These are phyloP conservation scores for Epirrhoe alternata DNA, from an alignment of 2,888 invertebrate genomes.

Conservation along the genomic window DNA sequence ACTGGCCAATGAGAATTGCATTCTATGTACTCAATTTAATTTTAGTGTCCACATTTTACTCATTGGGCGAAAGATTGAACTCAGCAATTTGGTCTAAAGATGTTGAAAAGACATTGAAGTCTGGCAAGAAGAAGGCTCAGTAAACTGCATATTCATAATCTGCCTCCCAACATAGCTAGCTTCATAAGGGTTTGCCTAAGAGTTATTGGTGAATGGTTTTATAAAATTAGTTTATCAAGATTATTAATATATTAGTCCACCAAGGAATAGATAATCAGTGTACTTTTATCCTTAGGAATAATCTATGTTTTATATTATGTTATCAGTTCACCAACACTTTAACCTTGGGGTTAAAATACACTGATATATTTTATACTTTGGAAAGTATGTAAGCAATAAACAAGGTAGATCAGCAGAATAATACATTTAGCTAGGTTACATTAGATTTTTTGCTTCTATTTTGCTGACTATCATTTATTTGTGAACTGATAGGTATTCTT, in stretches of 20 bases:
- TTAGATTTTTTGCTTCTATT: not conserved
- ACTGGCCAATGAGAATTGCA: conserved; percentile 88
- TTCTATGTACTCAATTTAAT: conserved; percentile 89
- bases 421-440: too few relatives aligned
- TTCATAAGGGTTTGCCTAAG: conserved; percentile 34
- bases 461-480: too few relatives aligned
- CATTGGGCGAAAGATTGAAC: conserved; percentile 90
- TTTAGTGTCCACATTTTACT: conserved; percentile 87
- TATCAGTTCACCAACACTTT: not conserved
- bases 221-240: conserved; percentile 17
- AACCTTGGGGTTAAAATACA: not conserved
- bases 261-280: not conserved
- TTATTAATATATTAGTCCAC: not conserved
- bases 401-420: too few relatives aligned
- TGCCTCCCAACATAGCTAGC: conserved; percentile 29
- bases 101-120: conserved; percentile 78
- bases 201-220: conserved; percentile 33
- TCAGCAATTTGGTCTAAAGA: conserved; percentile 90
- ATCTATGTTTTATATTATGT: too few relatives aligned
- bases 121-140: conserved; percentile 81
- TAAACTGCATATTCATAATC: conserved; percentile 50
- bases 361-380: not conserved
- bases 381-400: too few relatives aligned
- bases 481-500: not conserved
- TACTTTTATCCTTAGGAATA: too few relatives aligned